These are phyloP conservation scores for Saccostrea glomerata DNA, from an alignment of 1,140 invertebrate genomes.

Conservation along the genomic window DNA sequence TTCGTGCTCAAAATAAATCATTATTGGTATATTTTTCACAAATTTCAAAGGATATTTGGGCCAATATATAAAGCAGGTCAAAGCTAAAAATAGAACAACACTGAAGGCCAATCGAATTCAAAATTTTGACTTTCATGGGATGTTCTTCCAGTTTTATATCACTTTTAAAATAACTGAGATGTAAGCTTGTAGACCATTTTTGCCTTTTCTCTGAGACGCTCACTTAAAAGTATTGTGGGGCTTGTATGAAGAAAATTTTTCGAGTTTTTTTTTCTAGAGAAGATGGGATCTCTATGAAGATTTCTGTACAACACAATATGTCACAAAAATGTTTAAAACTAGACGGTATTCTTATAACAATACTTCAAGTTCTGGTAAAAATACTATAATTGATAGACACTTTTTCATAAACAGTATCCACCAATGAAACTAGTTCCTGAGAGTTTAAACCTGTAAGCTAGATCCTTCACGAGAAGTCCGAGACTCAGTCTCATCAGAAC, in stretches of 20 bases:
- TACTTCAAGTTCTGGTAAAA: slow-evolving; percentile 32
- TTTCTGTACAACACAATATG: slow-evolving; percentile 54
- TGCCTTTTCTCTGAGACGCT: too few relatives aligned
- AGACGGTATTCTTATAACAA: slow-evolving; percentile 8
- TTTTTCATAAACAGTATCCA: slow-evolving; percentile 41
- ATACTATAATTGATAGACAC: slow-evolving; percentile 36
- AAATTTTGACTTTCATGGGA: too few relatives aligned
- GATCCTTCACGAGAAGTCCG: slow-evolving; percentile 49
- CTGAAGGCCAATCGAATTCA: too few relatives aligned
- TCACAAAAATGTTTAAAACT: slow-evolving; percentile 50
- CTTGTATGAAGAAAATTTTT: slow-evolving; percentile 57
- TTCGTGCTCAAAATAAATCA: too few relatives aligned
- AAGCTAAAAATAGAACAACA: too few relatives aligned
- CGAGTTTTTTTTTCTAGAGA: slow-evolving; percentile 49
- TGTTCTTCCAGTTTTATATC: too few relatives aligned
- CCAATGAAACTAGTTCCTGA: slow-evolving; percentile 38
- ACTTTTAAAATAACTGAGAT: too few relatives aligned
- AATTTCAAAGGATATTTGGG: too few relatives aligned
- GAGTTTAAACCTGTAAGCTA: slow-evolving; percentile 54
- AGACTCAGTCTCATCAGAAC: slow-evolving; percentile 43
- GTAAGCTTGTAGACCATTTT: too few relatives aligned
- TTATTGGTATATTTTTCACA: too few relatives aligned
- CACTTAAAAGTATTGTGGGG: slow-evolving; percentile 48
- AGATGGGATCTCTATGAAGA: slow-evolving; percentile 56
- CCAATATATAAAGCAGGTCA: too few relatives aligned